These are phyloP conservation scores for Apeltes quadracus DNA, from an alignment of 2,113 vertebrate genomes.

Conservation along the genomic window DNA sequence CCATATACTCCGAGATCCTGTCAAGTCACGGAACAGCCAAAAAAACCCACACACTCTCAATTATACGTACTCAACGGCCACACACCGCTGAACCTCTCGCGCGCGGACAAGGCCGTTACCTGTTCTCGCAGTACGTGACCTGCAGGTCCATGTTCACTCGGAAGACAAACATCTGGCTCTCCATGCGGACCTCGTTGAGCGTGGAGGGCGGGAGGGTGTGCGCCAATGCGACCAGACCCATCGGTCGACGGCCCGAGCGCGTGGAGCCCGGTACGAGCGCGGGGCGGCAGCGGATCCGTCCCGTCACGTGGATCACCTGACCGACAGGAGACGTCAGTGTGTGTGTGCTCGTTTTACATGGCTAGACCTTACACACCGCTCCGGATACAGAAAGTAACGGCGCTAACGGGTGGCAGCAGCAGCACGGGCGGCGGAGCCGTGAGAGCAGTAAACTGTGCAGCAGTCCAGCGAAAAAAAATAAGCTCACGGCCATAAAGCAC, in stretches of 20 bases:
- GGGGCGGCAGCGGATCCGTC: conserved; percentile 83
- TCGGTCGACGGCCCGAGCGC: conserved; percentile 77
- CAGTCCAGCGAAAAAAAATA: conserved; percentile 63
- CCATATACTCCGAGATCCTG: conserved; percentile 93
- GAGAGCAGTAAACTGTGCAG: conserved; percentile 51
- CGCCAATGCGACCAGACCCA: conserved; percentile 89
- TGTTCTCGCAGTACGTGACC: conserved; percentile 92
- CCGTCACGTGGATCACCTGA: conserved; percentile 91
- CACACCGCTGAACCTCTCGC: not conserved
- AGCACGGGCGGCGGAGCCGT: conserved; percentile 34
- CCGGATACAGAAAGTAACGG: not conserved
- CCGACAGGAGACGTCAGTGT: not conserved
- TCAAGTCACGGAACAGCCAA: conserved; percentile 15
- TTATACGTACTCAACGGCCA: not conserved
- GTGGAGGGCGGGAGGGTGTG: conserved; percentile 90
- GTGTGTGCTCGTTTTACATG: not conserved
- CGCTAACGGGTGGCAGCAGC: conserved; percentile 20
- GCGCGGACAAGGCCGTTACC: conserved; percentile 69
- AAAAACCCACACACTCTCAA: not conserved
- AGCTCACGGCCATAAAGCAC: conserved; percentile 67
- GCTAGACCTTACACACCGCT: not conserved
- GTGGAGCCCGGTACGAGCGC: conserved; percentile 76
- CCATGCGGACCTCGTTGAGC: conserved; percentile 89
- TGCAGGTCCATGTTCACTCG: conserved; percentile 92
- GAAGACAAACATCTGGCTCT: conserved; percentile 90